Base-by-base conservation (phyloP, 2,888 invertebrate genomes). In the Lycia hirtaria region DNA sequence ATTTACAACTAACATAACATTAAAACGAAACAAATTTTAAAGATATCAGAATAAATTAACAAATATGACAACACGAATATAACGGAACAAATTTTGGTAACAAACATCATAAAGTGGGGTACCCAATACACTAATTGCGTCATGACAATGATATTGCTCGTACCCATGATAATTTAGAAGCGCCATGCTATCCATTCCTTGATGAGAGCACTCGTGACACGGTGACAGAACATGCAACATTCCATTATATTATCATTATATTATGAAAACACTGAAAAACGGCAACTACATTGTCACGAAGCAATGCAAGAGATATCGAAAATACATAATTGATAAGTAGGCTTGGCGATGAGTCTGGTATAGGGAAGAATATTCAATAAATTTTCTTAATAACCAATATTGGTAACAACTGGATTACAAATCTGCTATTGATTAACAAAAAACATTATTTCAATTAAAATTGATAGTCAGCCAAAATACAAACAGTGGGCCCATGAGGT, bases 221-320 rank as follows among this genome's bases (percentile, higher is more conserved):
- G 61, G 60, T 61, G 49, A 60, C 61, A 64, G 35, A 66, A 38
- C 61, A 57, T 91, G 91, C 91, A 89, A 85, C 91, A 91, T 90
- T 89, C 89, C 86, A 83, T 79, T 54, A n/a, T n/a, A n/a, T n/a
- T n/a, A n/a, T n/a, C n/a, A n/a, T n/a, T n/a, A n/a, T n/a, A n/a
- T n/a, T n/a, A 61, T 59, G 52, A 83, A 81, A 80, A 89, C 88
- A 88, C 83, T 76, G 74, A 88, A 77, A 73, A 81, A 81, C 82
- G 83, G 90, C 91, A 92, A 88, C 90, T 91, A 91, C 92, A 92
- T 92, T 92, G 92, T 92, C 92, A 92, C 92, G 92, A 90, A 90
- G 92, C 92, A 90, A 89, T 86, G 88, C 87, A 83, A 83, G 65
- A 70, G 24, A 73, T 74, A 67, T 62, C 67, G 72, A 68, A 67